Conservation (phyloP, 2,888 invertebrate genomes). For the Erebia aethiops region DNA sequence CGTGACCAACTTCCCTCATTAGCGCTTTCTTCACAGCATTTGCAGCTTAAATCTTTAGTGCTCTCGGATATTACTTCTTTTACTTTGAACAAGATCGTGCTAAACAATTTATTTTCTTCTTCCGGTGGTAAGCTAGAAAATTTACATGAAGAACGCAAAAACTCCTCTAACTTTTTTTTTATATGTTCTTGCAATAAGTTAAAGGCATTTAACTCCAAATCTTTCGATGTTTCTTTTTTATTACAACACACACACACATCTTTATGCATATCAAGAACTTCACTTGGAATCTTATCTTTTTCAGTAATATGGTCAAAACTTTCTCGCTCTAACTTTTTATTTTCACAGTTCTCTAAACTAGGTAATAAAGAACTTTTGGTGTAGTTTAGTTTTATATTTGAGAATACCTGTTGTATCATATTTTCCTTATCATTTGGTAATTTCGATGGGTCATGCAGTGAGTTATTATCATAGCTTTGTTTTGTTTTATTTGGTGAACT, state of each 20-base stretch:
- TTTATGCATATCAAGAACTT: conserved; percentile 13
- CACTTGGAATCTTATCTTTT: not conserved
- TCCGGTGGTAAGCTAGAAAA: conserved; percentile 52
- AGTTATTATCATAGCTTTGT: conserved; percentile 24
- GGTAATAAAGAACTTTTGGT: conserved; percentile 1
- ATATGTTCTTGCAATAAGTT: conserved; percentile 67
- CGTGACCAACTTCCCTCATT: conserved; percentile 66
- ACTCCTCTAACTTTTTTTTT: conserved; percentile 59
- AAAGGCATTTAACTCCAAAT: conserved; percentile 71
- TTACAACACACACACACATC: conserved; percentile 60
- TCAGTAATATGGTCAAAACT: not conserved
- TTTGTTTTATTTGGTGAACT: conserved; percentile 30
- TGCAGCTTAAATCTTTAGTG: conserved; percentile 56
- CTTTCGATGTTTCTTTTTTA: conserved; percentile 50
- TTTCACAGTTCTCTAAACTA: not conserved
- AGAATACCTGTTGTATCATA: not conserved
- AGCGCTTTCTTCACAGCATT: conserved; percentile 47
- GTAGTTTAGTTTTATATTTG: not conserved
- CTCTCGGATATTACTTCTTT: conserved; percentile 64
- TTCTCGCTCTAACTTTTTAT: not conserved
- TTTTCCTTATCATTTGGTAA: conserved; percentile 12
- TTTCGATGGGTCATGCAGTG: not conserved
- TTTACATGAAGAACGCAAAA: conserved; percentile 53
- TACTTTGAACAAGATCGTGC: conserved; percentile 58
- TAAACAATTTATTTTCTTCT: conserved; percentile 62